These are phyloP conservation scores for Solea solea DNA, from an alignment of 2,113 vertebrate species.

Conservation along the genomic window DNA sequence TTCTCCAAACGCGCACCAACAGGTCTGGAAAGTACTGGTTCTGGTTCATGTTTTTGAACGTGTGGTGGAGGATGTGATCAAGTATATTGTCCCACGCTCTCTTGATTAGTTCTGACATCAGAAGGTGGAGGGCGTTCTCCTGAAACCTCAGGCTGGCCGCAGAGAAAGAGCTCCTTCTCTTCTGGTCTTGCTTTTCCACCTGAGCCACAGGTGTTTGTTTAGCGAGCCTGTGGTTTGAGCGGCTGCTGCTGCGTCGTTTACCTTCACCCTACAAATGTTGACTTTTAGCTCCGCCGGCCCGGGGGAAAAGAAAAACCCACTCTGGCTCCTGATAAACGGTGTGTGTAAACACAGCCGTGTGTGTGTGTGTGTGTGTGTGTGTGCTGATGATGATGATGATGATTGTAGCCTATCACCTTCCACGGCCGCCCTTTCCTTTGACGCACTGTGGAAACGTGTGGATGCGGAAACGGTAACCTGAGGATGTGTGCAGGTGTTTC, in stretches of 20 bases:
- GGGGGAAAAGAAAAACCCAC: slow-evolving; percentile 33
- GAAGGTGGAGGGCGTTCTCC: neutral
- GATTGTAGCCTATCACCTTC: slow-evolving; percentile 60
- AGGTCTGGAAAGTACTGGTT: no score
- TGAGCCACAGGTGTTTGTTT: slow-evolving; percentile 75
- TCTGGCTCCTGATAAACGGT: slow-evolving; percentile 48
- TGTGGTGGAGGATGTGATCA: neutral
- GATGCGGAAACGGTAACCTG: slow-evolving; percentile 38
- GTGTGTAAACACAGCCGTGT: slow-evolving; percentile 14
- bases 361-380: slow-evolving; percentile 9
- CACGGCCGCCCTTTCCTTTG: slow-evolving; percentile 38
- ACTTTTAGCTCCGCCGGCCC: slow-evolving; percentile 44
- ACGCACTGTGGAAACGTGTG: slow-evolving; percentile 42
- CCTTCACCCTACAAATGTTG: slow-evolving; percentile 69
- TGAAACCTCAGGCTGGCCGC: slow-evolving; percentile 36
- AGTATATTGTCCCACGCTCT: no score
- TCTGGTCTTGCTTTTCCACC: slow-evolving; percentile 61
- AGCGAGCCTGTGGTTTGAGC: slow-evolving; percentile 67
- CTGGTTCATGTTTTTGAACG: neutral
- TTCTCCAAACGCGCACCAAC: no score
- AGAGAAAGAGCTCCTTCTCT: slow-evolving; percentile 68
- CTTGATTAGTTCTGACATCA: neutral
- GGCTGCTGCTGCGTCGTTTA: slow-evolving; percentile 59
- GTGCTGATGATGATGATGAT: slow-evolving; percentile 26
- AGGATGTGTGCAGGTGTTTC: slow-evolving; percentile 59